phyloP scores from a whole-genome alignment of 1,140 invertebrate genomes.

The Acromyrmex charruanus region DNA sequence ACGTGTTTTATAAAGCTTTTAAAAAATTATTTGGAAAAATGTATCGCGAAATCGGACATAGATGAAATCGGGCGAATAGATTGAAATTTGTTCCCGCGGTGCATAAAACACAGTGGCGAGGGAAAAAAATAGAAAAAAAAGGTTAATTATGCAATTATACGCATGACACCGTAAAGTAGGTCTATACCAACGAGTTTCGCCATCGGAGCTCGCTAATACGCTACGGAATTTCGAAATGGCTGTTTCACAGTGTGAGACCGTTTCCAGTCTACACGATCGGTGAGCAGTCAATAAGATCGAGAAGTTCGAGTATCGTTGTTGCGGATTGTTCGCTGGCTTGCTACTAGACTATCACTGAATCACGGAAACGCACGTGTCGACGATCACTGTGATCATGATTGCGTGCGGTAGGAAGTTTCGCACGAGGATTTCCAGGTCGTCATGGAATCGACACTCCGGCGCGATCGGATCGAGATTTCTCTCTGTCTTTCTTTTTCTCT shows the following conservation, averaged over 20 bases:
- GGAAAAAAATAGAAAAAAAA: background rate
- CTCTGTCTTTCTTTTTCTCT: slow-evolving; percentile 29
- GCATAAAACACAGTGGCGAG: background rate
- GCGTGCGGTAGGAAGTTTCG: slow-evolving; percentile 49
- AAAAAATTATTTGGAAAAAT: background rate
- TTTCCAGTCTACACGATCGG: background rate
- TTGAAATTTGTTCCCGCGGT: background rate
- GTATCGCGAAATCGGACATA: background rate
- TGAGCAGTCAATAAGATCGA: slow-evolving; percentile 20
- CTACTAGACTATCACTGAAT: slow-evolving; percentile 47
- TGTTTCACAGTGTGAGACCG: slow-evolving; percentile 54
- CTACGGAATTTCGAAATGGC: slow-evolving; percentile 38
- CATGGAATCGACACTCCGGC: slow-evolving; percentile 43
- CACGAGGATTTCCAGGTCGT: slow-evolving; percentile 69
- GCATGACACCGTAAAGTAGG: slow-evolving; percentile 57
- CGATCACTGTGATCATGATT: background rate
- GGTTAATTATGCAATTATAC: slow-evolving; percentile 58
- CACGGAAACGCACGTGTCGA: slow-evolving; percentile 6
- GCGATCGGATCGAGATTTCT: slow-evolving; percentile 58
- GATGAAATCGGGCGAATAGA: background rate
- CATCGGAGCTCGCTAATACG: slow-evolving; percentile 60
- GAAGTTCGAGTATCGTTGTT: slow-evolving; percentile 14
- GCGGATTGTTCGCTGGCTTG: slow-evolving; percentile 23
- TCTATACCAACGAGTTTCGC: slow-evolving; percentile 60
- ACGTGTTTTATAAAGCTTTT: background rate